A percentile compares a stretch with the other conserved stretches of the same genome.
Evolutionary conservation across 2,888 invertebrate genomes (phyloP).

Genomic region (Fragum sueziense): DNA sequence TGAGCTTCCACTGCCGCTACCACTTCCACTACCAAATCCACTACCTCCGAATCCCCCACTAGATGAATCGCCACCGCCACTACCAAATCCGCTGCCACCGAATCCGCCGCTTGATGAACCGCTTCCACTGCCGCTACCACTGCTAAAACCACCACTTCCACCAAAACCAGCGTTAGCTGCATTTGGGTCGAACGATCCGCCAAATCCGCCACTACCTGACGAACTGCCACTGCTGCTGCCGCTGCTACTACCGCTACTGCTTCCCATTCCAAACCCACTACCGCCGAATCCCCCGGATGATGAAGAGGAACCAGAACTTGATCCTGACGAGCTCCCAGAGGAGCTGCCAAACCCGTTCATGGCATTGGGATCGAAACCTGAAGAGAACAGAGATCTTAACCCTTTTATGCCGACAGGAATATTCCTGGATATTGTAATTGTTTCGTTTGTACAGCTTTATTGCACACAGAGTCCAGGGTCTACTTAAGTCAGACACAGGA

Average conservation of each 20-base stretch:
- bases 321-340: constrained; percentile 30
- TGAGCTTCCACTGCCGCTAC: not conserved
- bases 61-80: not conserved
- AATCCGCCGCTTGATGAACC: constrained; percentile 27
- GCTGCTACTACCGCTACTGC: not conserved
- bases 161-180: constrained; percentile 19
- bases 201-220: constrained; percentile 18
- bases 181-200: constrained; percentile 2
- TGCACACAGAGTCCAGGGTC: too few relatives aligned
- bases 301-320: not conserved
- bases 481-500: too few relatives aligned
- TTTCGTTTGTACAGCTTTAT: too few relatives aligned
- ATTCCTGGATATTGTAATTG: too few relatives aligned
- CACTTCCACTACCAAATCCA: not conserved
- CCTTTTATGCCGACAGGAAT: too few relatives aligned
- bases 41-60: not conserved
- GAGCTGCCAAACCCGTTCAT: constrained; percentile 38
- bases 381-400: not conserved
- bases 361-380: constrained; percentile 51
- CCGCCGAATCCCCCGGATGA: constrained; percentile 36
- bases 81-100: constrained; percentile 20
- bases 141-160: constrained; percentile 31
- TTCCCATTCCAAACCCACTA: constrained; percentile 29
- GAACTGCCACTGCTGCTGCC: not conserved
- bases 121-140: constrained; percentile 30